Conservation (phyloP, 1,140 invertebrate genomes). For the Solen grandis region DNA sequence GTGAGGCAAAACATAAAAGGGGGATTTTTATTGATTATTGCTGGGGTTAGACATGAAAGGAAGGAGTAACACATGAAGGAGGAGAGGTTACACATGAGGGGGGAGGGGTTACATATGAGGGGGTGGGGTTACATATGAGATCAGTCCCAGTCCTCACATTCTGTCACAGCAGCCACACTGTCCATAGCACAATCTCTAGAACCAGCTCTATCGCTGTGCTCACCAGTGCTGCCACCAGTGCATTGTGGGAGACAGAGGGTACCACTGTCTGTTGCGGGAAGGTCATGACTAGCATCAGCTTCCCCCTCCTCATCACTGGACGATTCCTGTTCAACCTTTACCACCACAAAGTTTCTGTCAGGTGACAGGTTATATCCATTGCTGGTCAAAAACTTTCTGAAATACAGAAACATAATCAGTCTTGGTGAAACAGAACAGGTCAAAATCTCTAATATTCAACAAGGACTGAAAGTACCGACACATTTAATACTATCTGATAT, state of each 20-base stretch:
- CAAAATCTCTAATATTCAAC: no score
- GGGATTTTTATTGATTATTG: no score
- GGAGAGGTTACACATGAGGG: background rate
- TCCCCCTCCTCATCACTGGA: background rate
- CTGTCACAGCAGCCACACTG: background rate
- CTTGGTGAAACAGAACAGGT: no score
- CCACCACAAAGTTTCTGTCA: conserved; percentile 6
- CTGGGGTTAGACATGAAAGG: background rate
- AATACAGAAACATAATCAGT: background rate
- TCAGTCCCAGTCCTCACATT: background rate
- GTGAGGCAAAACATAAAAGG: background rate
- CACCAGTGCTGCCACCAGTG: no score
- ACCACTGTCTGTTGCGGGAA: background rate
- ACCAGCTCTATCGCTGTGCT: no score
- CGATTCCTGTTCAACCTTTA: background rate
- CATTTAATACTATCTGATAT: no score
- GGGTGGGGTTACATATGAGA: background rate
- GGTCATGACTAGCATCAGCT: conserved; percentile 18
- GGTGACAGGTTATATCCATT: conserved; percentile 11
- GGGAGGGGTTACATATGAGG: background rate
- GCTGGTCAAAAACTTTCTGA: conserved; percentile 14
- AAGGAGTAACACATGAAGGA: background rate
- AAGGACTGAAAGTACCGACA: no score
- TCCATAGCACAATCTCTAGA: no score
- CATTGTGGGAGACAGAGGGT: no score